Base-by-base conservation (phyloP, 2,888 invertebrate genomes). In the Meloe dianella region DNA sequence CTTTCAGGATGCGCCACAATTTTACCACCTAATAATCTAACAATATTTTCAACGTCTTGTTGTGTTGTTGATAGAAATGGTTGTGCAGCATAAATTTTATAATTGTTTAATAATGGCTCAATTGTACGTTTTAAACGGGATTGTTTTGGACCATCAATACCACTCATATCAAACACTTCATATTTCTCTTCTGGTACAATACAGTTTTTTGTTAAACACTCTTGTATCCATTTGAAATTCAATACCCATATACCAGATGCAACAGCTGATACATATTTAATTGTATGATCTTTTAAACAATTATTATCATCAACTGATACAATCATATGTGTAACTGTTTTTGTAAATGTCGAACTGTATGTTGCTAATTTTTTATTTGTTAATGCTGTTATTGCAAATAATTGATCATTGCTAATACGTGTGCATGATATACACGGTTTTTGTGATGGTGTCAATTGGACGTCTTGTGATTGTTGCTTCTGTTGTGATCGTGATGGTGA, bases 211-310 rank as follows among this genome's bases (percentile, higher is more conserved):
- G 77, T 75, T 56, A 87, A 74, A 75, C 87, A 87, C 67, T 84
- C 84, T 41, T 78, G 75, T 6, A 87, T 83, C 89, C 89, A 89
- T n/a, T 84, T 82, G 74, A 84, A 86, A 5, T 85, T 84, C 12
- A 89, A 77, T 35, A 89, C 86, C 89, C 89, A 89, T 74, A 86
- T 85, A 0, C 87, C 86, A 1, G 86, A 84, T 10, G 89, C 87
- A 54, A 89, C 78, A 1, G 88, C 88, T 58, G 84, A 84, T 80
- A 89, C 84, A 75, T 85, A 88, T 73, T 89, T 89, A 14, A 87
- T 81, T 5, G 84, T 84, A 65, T 83, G 82, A 71, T 82, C 81
- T 51, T 75, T 75, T 4, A 83, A 64, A 56, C 74, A 71, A 64
- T 81, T 80, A 7, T 73, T 72, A 20, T 80, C 75, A 61, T 82